Evolutionary conservation across 1,140 invertebrate species (phyloP).

Genomic region (Maniola jurtina): DNA sequence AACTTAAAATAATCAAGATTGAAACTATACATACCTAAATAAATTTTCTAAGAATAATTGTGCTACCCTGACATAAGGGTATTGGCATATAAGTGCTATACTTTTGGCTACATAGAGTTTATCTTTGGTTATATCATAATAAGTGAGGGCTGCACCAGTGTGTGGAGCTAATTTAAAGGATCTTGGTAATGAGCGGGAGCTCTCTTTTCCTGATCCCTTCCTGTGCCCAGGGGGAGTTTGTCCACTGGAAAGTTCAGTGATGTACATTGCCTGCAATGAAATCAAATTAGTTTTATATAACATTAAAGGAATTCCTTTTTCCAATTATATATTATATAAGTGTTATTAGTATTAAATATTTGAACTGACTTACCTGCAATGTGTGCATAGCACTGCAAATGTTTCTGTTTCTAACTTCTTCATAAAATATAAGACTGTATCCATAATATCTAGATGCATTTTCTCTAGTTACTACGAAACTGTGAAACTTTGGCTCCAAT

Average conservation of each 20-base stretch:
- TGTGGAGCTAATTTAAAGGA: slow-evolving; percentile 92
- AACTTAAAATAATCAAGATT: too few species aligned
- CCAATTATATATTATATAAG: too few species aligned
- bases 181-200: slow-evolving; percentile 89
- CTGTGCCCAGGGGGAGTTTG: slow-evolving; percentile 82
- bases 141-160: slow-evolving; percentile 86
- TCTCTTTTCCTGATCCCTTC: slow-evolving; percentile 80
- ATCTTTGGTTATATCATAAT: slow-evolving; percentile 96
- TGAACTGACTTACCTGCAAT: slow-evolving; percentile 82
- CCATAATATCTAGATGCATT: slow-evolving; percentile 97
- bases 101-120: slow-evolving; percentile 96
- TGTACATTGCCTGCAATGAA: slow-evolving; percentile 89
- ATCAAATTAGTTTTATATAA: background rate
- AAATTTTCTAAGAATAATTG: slow-evolving; percentile 92
- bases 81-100: slow-evolving; percentile 93
- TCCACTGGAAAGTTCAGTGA: slow-evolving; percentile 91
- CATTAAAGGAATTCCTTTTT: background rate
- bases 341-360: too few species aligned
- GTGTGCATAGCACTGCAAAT: slow-evolving; percentile 97
- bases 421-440: slow-evolving; percentile 96
- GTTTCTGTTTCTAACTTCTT: slow-evolving; percentile 94
- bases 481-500: slow-evolving; percentile 94
- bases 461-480: slow-evolving; percentile 97
- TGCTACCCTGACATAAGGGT: slow-evolving; percentile 92
- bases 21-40: slow-evolving; percentile 83